Evolutionary conservation across 2,888 invertebrate species (phyloP).

Genomic region (Blastobasis lacticolella): DNA sequence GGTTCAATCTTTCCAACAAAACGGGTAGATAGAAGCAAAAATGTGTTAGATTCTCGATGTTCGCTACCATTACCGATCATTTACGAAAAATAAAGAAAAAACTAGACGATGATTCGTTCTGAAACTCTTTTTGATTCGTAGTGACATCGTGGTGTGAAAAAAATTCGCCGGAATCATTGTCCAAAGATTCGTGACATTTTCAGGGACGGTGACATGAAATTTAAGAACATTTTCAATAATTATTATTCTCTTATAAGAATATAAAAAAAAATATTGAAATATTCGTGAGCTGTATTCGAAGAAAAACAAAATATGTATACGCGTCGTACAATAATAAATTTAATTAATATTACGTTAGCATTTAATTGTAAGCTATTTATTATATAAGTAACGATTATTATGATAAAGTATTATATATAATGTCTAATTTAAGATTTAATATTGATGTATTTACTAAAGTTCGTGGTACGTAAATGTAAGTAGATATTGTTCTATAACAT

Average conservation of each 20-base stretch:
- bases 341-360: slow-evolving; percentile 33
- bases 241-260: background rate
- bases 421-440: slow-evolving; percentile 25
- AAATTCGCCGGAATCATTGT: no score
- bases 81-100: no score
- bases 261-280: slow-evolving; percentile 4
- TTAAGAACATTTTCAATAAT: no score
- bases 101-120: no score
- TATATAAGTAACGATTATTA: slow-evolving; percentile 43
- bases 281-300: slow-evolving; percentile 57
- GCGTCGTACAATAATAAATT: slow-evolving; percentile 71
- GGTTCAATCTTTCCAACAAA: no score
- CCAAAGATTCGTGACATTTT: no score
- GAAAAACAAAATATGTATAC: slow-evolving; percentile 62
- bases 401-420: slow-evolving; percentile 42
- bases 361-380: slow-evolving; percentile 55
- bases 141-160: no score
- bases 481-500: slow-evolving; percentile 25
- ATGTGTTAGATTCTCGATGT: no score
- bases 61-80: no score
- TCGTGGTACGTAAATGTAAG: slow-evolving; percentile 19
- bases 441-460: slow-evolving; percentile 38
- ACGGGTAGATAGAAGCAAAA: no score
- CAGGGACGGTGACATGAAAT: no score
- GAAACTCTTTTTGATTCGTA: no score